Conservation (phyloP, 1,140 invertebrate genomes). For the Halesus radiatus region DNA sequence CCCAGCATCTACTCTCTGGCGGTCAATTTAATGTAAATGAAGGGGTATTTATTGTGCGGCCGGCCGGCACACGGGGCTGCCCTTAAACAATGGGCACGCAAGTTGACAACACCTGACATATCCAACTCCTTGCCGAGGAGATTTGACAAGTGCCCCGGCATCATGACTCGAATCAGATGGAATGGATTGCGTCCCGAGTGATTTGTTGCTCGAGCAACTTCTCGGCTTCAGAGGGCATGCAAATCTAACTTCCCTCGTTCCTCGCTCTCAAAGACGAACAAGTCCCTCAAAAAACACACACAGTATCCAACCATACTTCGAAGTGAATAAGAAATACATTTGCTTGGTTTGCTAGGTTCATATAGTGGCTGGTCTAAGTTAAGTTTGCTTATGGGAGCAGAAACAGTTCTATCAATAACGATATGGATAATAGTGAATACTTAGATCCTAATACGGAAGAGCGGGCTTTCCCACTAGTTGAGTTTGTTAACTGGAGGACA, state of each 20-base stretch:
- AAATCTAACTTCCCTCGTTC: neutral
- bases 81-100: constrained; percentile 25
- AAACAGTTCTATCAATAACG: constrained; percentile 33
- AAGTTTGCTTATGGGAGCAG: neutral
- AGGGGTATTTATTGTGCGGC: constrained; percentile 47
- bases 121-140: constrained; percentile 34
- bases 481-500: constrained; percentile 19
- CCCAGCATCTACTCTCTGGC: constrained; percentile 42
- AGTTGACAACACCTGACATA: constrained; percentile 35
- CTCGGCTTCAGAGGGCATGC: constrained; percentile 16
- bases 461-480: neutral
- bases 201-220: constrained; percentile 19
- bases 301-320: neutral
- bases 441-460: constrained; percentile 26
- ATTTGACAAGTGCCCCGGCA: constrained; percentile 39
- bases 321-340: neutral
- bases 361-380: neutral
- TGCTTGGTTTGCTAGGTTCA: neutral
- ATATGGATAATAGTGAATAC: constrained; percentile 12
- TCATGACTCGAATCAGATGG: constrained; percentile 35
- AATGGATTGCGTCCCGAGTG: constrained; percentile 24
- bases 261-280: neutral
- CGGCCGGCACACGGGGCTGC: neutral
- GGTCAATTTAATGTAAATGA: constrained; percentile 52
- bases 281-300: neutral